Evolutionary conservation across 2,113 vertebrate species (phyloP), one percentile per base, ranked within the genome.

Genomic region (Calyptomena viridis): DNA sequence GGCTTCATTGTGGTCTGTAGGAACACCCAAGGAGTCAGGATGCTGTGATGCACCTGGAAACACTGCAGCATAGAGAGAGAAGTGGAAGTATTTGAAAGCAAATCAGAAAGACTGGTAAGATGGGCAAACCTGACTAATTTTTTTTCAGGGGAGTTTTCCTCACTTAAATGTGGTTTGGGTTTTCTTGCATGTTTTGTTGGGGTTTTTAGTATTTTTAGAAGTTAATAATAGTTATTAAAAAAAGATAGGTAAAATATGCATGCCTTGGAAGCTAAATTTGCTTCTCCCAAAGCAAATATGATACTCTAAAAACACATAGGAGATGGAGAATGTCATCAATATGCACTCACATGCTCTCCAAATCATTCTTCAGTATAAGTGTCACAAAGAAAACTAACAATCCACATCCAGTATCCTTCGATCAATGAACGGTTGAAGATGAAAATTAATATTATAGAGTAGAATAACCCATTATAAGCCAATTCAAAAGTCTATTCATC

Each of bases 351-450:
- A 64, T 33, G 64, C 78, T 95, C 93, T 92, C 58, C 69, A 87
- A 93, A 94, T 95, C 83, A 93, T 96, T 96, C 93, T 96, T 97
- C 93, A 89, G 30, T 91, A 73, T 84, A 87, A 90, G 69, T 91
- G 94, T 93, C 95, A 97, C 7, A 1, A 94, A 94, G 90, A 90
- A 96, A 97, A 92, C 94, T 92, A 96, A 97, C 90, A 97, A 95
- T 95, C 93, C 94, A 95, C 95, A 96, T 97, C 95, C 93, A 97
- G 86, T 92, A 76, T 89, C 96, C 92, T 83, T 96, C 90, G 47
- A 96, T 97, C 96, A 96, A 95, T 96, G 96, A 96, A 89, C 80
- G 92, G 95, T 60, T 97, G 95, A 97, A 96, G 94, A 96, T 96
- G 89, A 96, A 96, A 97, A 97, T 97, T 96, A 96, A 97, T 96